A percentile compares a stretch with the other conserved stretches of the same genome.
phyloP scores from a whole-genome alignment of 2,113 vertebrate genomes.

The Oncorhynchus keta region DNA sequence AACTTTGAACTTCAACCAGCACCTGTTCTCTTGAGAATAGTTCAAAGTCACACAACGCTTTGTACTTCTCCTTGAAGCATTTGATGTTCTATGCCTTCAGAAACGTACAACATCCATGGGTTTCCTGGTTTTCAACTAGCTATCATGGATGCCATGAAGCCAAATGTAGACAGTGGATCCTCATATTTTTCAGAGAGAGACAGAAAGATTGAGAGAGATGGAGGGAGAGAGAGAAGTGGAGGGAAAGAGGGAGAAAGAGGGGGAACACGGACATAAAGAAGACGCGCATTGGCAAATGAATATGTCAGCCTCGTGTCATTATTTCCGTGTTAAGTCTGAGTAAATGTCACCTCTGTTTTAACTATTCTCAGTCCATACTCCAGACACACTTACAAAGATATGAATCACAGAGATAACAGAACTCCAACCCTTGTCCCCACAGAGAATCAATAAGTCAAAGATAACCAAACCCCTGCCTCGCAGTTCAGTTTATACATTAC shows the following conservation, averaged over 20 bases:
- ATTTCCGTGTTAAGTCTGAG: neutral
- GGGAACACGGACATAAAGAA: neutral
- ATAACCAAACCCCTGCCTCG: neutral
- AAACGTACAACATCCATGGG: slow-evolving; percentile 37
- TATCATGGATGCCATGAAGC: slow-evolving; percentile 19
- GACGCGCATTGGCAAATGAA: neutral
- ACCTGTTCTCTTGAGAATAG: slow-evolving; percentile 38
- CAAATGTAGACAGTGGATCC: slow-evolving; percentile 19
- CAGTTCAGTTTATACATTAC: neutral
- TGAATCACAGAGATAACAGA: neutral
- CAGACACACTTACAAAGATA: neutral
- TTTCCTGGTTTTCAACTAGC: slow-evolving; percentile 50
- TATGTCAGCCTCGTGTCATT: neutral
- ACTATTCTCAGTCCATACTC: neutral
- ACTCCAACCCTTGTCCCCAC: neutral
- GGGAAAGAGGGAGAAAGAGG: neutral
- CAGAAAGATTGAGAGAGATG: neutral
- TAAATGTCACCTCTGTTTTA: neutral
- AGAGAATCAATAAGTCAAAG: neutral
- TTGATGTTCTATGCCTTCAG: slow-evolving; percentile 73
- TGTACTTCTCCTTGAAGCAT: slow-evolving; percentile 59
- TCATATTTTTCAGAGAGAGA: slow-evolving; percentile 7
- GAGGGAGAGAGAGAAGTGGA: too few species aligned
- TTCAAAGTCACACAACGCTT: slow-evolving; percentile 60
- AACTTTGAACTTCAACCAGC: slow-evolving; percentile 60